Base-by-base conservation (phyloP, 2,888 invertebrate genomes). In the Pristionchus mayeri region DNA sequence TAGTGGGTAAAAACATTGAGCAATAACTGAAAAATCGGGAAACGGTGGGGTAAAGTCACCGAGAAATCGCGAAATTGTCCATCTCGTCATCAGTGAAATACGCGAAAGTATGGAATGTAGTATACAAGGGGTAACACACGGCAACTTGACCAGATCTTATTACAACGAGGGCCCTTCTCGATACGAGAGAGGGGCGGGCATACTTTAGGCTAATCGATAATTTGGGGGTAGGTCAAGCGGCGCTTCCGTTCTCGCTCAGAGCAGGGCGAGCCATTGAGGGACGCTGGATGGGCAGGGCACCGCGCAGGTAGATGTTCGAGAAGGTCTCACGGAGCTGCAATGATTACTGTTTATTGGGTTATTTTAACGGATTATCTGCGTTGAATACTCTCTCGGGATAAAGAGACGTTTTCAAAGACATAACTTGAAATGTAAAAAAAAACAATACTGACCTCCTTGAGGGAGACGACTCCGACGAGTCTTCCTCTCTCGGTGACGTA, bases 401-500 rank as follows among this genome's bases (percentile, higher is more conserved):
- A 60, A 7, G n/a, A 60, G 7, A 60, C n/a, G 63, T 30, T 63
- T 13, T 27, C 13, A 30, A 63, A 9, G 6, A 21, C 4, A 11
- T 60, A 18, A 11, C 60, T 60, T 60, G 60, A 63, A 63, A 54
- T n/a, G n/a, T 18, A n/a, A 13, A 16, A 54, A 54, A 54, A 11
- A 75, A 37, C 24, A 44, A 48, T 37, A 34, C 84, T n/a, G 92
- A 96, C 96, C 95, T 99, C 98, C 94, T 97, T 97, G 0, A 99
- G 94, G 0, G 97, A 97, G 4, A 99, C 98, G 0, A 99, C 97
- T 3, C 99, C 99, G 6, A 98, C 96, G 0, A 99, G 95, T 88
- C 97, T 94, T 0, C 98, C 99, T 84, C 97, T 97, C 86, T 97
- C 96, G 0, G 98, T 99, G 24, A 99, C 98, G 93, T 98, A 99